phyloP scores from a whole-genome alignment of 1,140 invertebrate genomes.

The Meteorus sp. region DNA sequence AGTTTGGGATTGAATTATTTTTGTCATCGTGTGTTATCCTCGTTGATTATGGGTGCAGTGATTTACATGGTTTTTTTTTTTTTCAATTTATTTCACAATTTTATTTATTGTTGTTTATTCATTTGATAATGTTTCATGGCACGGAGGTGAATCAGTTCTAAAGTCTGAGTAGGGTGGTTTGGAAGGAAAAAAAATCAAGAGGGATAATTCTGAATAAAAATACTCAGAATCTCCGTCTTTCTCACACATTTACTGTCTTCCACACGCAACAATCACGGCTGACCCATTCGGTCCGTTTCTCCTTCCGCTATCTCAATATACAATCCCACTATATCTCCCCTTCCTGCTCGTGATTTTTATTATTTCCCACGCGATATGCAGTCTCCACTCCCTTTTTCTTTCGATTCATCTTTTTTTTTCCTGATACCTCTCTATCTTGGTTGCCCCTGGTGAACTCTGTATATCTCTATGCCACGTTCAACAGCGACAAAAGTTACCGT shows the following conservation, averaged over 20 bases:
- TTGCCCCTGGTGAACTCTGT: background rate
- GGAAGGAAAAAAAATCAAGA: too few species aligned
- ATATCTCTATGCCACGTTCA: background rate
- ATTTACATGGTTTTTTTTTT: background rate
- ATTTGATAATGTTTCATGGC: too few species aligned
- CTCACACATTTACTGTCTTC: too few species aligned
- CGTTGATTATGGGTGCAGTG: too few species aligned
- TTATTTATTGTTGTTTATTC: background rate
- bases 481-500: constrained; percentile 28
- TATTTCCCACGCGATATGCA: constrained; percentile 21
- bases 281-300: constrained; percentile 12
- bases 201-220: too few species aligned
- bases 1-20: too few species aligned
- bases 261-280: constrained; percentile 3
- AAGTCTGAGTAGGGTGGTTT: too few species aligned
- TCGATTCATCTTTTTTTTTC: constrained; percentile 4
- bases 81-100: background rate
- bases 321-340: background rate
- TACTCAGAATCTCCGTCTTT: too few species aligned
- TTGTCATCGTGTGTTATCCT: too few species aligned
- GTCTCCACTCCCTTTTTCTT: background rate
- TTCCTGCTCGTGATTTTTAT: constrained; percentile 26
- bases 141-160: too few species aligned
- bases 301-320: background rate
- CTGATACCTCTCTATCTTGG: background rate